Conservation (phyloP, 2,888 invertebrate genomes). For the Empis stercorea region DNA sequence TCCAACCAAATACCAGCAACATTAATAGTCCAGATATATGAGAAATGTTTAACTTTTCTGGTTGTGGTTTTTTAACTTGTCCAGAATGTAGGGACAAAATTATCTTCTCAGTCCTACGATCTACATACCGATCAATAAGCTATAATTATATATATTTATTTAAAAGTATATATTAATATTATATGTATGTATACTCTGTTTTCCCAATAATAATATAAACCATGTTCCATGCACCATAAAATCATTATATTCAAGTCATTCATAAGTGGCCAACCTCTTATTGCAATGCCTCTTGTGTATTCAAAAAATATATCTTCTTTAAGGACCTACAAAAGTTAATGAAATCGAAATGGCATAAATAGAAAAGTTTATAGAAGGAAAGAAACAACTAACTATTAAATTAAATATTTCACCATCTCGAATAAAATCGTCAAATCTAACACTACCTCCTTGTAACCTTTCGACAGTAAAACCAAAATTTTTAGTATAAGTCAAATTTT, state of each 20-base stretch:
- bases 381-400: constrained; percentile 21
- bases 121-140: background rate
- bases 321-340: background rate
- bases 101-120: background rate
- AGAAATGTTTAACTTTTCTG: background rate
- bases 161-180: too few relatives aligned
- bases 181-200: too few relatives aligned
- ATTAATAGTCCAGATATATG: background rate
- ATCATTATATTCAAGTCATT: background rate
- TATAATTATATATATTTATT: too few relatives aligned
- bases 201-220: background rate
- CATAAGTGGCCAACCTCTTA: background rate
- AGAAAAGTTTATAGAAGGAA: background rate
- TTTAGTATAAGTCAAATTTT: constrained; percentile 23
- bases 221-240: background rate
- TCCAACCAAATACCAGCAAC: background rate
- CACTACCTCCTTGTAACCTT: constrained; percentile 24
- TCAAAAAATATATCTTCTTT: background rate
- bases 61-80: background rate
- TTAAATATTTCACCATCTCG: constrained; percentile 20
- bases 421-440: constrained; percentile 26
- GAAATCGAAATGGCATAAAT: background rate
- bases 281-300: background rate
- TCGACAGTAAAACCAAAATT: constrained; percentile 30
- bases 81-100: background rate